A percentile compares a stretch with the other conserved stretches of the same genome.
Evolutionary conservation across 2,888 invertebrate genomes (phyloP).

Genomic region (Apoderus coryli): DNA sequence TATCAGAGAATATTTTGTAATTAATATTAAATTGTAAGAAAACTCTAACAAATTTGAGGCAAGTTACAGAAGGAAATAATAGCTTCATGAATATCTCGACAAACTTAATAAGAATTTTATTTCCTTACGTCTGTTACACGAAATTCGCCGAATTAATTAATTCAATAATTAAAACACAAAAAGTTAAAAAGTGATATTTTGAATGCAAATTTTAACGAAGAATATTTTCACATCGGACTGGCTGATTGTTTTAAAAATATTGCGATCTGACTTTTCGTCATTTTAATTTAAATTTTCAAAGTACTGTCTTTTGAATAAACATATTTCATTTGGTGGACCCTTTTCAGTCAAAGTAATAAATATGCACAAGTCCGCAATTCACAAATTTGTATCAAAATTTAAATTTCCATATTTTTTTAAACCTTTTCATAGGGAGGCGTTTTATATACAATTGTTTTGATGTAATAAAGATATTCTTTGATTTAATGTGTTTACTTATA

Average conservation of each 20-base stretch:
- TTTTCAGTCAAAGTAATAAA: slow-evolving; percentile 27
- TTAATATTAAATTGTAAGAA: too few species aligned
- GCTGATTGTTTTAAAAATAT: slow-evolving; percentile 18
- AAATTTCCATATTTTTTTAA: slow-evolving; percentile 31
- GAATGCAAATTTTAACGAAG: slow-evolving; percentile 22
- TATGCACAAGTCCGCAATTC: slow-evolving; percentile 30
- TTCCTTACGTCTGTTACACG: slow-evolving; percentile 13
- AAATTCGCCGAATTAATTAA: slow-evolving; percentile 18
- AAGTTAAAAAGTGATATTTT: slow-evolving; percentile 18
- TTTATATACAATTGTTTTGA: too few species aligned
- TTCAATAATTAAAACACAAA: slow-evolving; percentile 21
- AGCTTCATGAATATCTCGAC: too few species aligned
- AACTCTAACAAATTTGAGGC: too few species aligned
- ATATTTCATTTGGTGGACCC: slow-evolving; percentile 27
- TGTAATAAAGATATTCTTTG: too few species aligned
- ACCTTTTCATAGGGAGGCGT: too few species aligned
- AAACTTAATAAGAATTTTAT: slow-evolving; percentile 14
- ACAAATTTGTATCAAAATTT: slow-evolving; percentile 30
- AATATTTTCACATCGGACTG: slow-evolving; percentile 17
- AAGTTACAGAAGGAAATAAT: too few species aligned
- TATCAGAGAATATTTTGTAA: too few species aligned
- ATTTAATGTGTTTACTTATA: too few species aligned
- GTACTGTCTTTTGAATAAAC: slow-evolving; percentile 31
- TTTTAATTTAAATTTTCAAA: slow-evolving; percentile 30
- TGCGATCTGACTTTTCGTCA: slow-evolving; percentile 19